phyloP scores from a whole-genome alignment of 2,113 vertebrate species.

The Pionites leucogaster region DNA sequence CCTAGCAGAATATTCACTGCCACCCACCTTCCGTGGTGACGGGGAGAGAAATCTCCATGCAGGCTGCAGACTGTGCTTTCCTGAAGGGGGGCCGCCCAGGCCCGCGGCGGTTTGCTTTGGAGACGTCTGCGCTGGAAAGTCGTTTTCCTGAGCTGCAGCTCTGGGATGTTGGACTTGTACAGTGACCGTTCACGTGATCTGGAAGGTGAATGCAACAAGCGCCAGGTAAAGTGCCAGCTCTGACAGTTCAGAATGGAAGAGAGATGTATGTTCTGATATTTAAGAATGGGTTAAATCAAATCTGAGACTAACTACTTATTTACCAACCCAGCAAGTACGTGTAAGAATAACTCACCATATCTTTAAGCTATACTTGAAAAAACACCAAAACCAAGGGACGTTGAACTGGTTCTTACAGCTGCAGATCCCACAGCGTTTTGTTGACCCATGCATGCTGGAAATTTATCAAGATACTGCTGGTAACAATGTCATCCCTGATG shows the following conservation, averaged over 20 bases:
- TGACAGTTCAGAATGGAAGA: background rate
- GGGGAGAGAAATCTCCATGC: conserved; percentile 98
- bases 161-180: conserved; percentile 93
- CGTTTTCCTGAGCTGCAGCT: conserved; percentile 89
- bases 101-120: conserved; percentile 89
- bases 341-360: background rate
- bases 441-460: background rate
- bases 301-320: background rate
- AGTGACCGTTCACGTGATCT: conserved; percentile 99
- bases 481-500: background rate
- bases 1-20: conserved; percentile 29
- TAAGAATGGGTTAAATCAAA: background rate
- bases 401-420: background rate
- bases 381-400: background rate
- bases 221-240: background rate
- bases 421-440: background rate
- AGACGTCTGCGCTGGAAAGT: conserved; percentile 86
- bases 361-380: background rate
- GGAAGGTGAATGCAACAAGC: conserved; percentile 71
- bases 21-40: conserved; percentile 97
- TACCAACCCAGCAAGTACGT: background rate
- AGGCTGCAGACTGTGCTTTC: conserved; percentile 98
- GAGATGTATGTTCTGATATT: background rate
- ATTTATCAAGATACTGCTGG: background rate
- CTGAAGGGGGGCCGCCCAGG: conserved; percentile 95